phyloP scores from a whole-genome alignment of 1,140 invertebrate species.

The Hypothenemus hampei region DNA sequence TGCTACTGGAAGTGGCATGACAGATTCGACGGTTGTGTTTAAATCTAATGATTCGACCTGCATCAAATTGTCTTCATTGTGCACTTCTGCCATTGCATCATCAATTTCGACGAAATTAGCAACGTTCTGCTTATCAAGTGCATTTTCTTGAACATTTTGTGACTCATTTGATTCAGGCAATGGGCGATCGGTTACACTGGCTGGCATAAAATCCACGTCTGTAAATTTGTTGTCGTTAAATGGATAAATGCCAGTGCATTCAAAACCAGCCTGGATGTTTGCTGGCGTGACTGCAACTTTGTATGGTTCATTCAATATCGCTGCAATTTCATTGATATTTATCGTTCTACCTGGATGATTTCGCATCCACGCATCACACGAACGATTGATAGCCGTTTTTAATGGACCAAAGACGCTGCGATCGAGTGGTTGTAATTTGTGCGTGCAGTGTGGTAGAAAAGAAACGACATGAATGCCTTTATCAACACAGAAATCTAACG shows the following conservation, averaged over 20 bases:
- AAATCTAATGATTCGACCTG: no score
- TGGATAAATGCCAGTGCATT: background rate
- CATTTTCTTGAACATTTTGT: no score
- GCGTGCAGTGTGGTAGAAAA: conserved; percentile 44
- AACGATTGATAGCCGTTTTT: conserved; percentile 35
- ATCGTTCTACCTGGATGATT: conserved; percentile 6
- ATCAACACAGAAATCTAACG: conserved; percentile 36
- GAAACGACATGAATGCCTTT: conserved; percentile 41
- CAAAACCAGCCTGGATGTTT: conserved; percentile 10
- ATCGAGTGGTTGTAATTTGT: no score
- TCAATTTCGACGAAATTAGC: no score
- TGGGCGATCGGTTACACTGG: background rate
- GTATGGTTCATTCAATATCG: conserved; percentile 4
- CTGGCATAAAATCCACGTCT: background rate
- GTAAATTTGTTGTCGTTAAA: background rate
- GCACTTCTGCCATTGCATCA: no score
- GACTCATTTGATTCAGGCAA: no score
- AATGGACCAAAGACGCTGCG: conserved; percentile 42
- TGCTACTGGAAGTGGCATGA: no score
- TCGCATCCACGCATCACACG: background rate
- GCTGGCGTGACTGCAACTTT: background rate
- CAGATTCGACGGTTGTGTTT: no score
- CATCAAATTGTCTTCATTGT: no score
- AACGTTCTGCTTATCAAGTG: no score
- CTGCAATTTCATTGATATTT: conserved; percentile 4